Evolutionary conservation across 1,140 invertebrate genomes (phyloP).

Genomic region (Apis cerana): DNA sequence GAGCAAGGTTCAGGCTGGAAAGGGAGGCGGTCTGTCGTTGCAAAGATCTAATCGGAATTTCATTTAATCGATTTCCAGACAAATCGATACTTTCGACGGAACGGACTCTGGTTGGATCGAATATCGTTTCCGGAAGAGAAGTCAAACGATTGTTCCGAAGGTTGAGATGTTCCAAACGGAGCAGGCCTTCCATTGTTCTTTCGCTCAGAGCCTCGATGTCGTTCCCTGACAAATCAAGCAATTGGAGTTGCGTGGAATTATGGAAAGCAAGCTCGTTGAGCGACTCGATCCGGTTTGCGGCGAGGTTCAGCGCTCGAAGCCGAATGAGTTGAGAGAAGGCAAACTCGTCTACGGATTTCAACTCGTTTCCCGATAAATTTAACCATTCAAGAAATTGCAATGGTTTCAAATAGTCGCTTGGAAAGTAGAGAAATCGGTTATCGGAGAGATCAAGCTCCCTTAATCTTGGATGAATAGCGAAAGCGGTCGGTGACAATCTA

Average conservation of each 20-base stretch:
- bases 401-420: slow-evolving; percentile 88
- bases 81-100: slow-evolving; percentile 92
- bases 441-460: slow-evolving; percentile 85
- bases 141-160: slow-evolving; percentile 88
- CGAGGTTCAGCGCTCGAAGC: slow-evolving; percentile 86
- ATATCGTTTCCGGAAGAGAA: slow-evolving; percentile 91
- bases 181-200: slow-evolving; percentile 90
- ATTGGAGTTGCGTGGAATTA: slow-evolving; percentile 92
- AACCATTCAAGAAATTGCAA: slow-evolving; percentile 88
- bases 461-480: slow-evolving; percentile 89
- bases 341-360: slow-evolving; percentile 90
- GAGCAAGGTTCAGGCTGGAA: slow-evolving; percentile 88
- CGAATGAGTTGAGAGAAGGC: slow-evolving; percentile 91
- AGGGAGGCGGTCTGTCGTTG: slow-evolving; percentile 92
- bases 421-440: slow-evolving; percentile 92
- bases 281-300: slow-evolving; percentile 88
- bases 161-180: slow-evolving; percentile 88
- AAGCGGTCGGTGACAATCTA: slow-evolving; percentile 89
- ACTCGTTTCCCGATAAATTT: slow-evolving; percentile 88
- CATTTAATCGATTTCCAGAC: slow-evolving; percentile 88
- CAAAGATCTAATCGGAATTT: slow-evolving; percentile 89
- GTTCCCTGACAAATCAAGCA: slow-evolving; percentile 89
- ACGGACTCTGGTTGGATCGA: slow-evolving; percentile 89
- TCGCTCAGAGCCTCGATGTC: slow-evolving; percentile 88
- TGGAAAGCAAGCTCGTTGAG: slow-evolving; percentile 93